Evolutionary conservation across 2,113 vertebrate genomes (phyloP).

Genomic region (Catagonus wagneri): DNA sequence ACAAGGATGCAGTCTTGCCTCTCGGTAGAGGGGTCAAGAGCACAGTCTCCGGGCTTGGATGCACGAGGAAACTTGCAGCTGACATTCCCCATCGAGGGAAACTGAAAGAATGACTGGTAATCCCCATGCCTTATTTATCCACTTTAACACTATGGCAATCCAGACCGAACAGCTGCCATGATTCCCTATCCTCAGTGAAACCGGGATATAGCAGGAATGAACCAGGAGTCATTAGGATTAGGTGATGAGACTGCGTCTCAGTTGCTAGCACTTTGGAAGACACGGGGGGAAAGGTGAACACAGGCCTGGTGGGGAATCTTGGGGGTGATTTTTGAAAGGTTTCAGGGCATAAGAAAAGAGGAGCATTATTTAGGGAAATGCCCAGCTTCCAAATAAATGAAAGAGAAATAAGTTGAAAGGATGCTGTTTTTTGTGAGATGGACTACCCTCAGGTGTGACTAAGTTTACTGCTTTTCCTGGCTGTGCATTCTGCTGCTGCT

Average conservation of each 20-base stretch:
- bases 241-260: constrained; percentile 67
- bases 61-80: constrained; percentile 45
- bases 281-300: constrained; percentile 52
- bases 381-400: not conserved
- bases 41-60: not conserved
- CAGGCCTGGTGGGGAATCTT: not conserved
- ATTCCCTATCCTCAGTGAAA: constrained; percentile 71
- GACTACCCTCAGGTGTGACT: not conserved
- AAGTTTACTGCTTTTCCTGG: not conserved
- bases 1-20: not conserved
- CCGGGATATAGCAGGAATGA: not conserved
- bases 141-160: constrained; percentile 74
- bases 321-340: not conserved
- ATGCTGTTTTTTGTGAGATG: not conserved
- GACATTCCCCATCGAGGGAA: constrained; percentile 65
- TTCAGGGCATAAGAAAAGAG: not conserved
- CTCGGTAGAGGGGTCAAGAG: constrained; percentile 41
- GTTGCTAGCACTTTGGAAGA: constrained; percentile 23
- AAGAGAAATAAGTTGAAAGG: not conserved
- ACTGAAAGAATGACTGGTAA: constrained; percentile 58
- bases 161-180: constrained; percentile 37
- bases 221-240: constrained; percentile 73
- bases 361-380: constrained; percentile 32
- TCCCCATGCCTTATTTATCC: constrained; percentile 47
- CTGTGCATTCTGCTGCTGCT: not conserved